Conservation (phyloP, 2,797 vertebrate species). For the Momotus momota region DNA sequence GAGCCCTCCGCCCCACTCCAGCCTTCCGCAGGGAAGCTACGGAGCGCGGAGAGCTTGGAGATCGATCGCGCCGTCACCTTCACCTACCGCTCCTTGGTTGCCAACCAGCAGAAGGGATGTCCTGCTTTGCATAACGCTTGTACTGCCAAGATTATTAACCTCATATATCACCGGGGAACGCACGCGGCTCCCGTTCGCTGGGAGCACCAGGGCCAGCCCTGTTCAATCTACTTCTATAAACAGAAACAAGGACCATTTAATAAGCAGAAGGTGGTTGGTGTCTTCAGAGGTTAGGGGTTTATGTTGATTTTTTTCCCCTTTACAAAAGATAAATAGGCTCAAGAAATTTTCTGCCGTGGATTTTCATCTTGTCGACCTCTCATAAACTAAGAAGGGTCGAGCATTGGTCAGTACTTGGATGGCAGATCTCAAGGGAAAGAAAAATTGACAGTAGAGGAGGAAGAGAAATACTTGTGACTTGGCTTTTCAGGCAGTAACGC, state of each 20-base stretch:
- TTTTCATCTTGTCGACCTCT: not conserved
- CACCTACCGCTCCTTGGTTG: not conserved
- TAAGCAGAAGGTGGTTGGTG: conserved; percentile 22
- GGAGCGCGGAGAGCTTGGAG: not conserved
- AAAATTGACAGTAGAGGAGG: not conserved
- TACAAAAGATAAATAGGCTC: conserved; percentile 2
- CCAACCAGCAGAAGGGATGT: not conserved
- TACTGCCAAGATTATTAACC: conserved; percentile 2
- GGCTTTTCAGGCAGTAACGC: not conserved
- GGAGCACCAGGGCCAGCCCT: not conserved
- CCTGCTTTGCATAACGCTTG: conserved; percentile 44
- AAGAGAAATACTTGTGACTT: not conserved
- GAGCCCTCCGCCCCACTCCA: not conserved
- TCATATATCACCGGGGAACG: conserved; percentile 4
- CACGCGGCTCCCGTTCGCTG: not conserved
- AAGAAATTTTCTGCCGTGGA: not conserved
- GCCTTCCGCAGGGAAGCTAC: not conserved
- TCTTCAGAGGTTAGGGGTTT: not conserved
- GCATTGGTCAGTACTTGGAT: not conserved
- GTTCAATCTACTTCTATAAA: not conserved
- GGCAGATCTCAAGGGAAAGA: not conserved
- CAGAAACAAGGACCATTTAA: conserved; percentile 11
- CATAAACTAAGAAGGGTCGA: conserved; percentile 27
- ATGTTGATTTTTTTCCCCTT: not conserved
- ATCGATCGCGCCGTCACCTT: not conserved